A percentile compares a stretch with the other conserved stretches of the same genome.
Evolutionary conservation across 2,113 vertebrate species (phyloP).

Genomic region (Tor tambroides): DNA sequence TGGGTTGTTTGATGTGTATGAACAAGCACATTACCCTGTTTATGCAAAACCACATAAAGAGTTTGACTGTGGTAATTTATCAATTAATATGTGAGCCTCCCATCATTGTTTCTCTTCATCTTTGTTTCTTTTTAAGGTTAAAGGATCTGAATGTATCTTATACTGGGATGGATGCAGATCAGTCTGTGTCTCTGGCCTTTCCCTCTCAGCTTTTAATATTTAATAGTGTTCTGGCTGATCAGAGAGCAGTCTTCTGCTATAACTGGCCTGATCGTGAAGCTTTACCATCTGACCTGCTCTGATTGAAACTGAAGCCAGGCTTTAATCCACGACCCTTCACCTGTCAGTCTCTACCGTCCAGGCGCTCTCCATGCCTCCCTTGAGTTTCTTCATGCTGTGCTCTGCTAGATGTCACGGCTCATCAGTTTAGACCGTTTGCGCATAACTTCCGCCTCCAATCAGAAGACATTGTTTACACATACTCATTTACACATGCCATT

Average conservation of each 20-base stretch:
- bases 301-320: constrained; percentile 38
- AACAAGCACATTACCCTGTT: constrained; percentile 26
- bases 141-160: background rate
- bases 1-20: constrained; percentile 7
- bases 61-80: constrained; percentile 10
- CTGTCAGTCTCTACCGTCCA: constrained; percentile 27
- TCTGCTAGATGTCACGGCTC: background rate
- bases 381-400: background rate
- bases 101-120: background rate
- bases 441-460: constrained; percentile 21
- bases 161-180: background rate
- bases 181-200: background rate
- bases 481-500: background rate
- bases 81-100: constrained; percentile 9
- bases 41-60: background rate
- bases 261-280: constrained; percentile 26
- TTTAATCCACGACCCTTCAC: constrained; percentile 47
- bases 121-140: no score
- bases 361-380: background rate
- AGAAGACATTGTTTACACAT: constrained; percentile 39
- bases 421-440: constrained; percentile 15
- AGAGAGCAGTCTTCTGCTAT: constrained; percentile 31
- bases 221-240: constrained; percentile 42
- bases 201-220: constrained; percentile 42
- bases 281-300: constrained; percentile 20